These are phyloP conservation scores for Ahaetulla prasina DNA, from an alignment of 2,113 vertebrate genomes.

Conservation along the genomic window DNA sequence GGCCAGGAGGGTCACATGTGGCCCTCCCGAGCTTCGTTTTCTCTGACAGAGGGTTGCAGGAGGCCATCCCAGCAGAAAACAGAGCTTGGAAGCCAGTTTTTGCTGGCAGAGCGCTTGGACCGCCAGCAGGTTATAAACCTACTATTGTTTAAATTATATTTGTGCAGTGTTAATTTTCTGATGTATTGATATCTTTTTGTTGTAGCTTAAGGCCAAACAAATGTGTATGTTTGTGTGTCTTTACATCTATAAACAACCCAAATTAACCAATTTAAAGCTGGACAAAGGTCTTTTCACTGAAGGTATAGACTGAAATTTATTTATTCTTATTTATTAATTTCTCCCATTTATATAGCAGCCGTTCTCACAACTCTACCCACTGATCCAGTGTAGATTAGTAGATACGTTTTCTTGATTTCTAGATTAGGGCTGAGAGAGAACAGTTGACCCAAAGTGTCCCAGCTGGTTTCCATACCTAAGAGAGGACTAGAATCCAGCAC, in stretches of 20 bases:
- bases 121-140: background rate
- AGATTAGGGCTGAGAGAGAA: background rate
- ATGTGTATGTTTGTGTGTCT: background rate
- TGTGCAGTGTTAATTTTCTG: background rate
- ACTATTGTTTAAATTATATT: background rate
- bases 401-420: background rate
- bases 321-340: background rate
- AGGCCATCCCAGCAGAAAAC: too few species aligned
- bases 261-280: background rate
- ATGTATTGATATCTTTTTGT: background rate
- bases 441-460: background rate
- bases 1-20: fast-evolving
- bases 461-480: too few species aligned
- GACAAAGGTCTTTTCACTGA: background rate
- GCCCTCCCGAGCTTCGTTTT: too few species aligned
- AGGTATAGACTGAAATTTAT: background rate
- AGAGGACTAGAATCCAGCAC: too few species aligned
- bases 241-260: background rate
- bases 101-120: too few species aligned
- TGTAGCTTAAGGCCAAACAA: background rate
- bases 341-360: background rate
- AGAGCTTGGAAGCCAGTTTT: too few species aligned
- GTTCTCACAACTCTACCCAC: background rate
- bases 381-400: background rate
- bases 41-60: too few species aligned